Evolutionary conservation across 2,113 vertebrate genomes (phyloP).

Genomic region (Myiozetetes cayanensis): DNA sequence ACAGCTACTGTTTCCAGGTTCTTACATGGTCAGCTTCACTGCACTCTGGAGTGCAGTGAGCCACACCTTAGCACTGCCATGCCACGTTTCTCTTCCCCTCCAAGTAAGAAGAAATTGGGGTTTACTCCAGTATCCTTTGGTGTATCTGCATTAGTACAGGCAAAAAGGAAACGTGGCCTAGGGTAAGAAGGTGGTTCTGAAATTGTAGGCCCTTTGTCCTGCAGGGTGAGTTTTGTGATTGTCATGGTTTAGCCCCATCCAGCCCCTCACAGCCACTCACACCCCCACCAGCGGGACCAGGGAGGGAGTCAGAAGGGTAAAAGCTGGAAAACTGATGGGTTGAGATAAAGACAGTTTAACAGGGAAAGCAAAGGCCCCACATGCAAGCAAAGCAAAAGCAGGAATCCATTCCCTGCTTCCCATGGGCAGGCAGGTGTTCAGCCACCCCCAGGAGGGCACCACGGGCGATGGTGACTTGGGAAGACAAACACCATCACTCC

Average conservation of each 20-base stretch:
- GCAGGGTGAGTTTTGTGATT: neutral
- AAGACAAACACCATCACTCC: neutral
- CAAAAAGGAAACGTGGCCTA: neutral
- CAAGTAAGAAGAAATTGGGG: neutral
- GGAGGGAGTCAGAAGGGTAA: neutral
- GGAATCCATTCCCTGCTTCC: neutral
- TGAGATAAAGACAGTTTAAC: neutral
- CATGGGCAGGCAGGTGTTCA: neutral
- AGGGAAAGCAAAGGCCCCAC: neutral
- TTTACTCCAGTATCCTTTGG: neutral
- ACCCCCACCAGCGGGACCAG: neutral
- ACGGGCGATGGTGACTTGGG: accelerated
- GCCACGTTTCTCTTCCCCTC: neutral
- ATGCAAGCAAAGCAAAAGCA: accelerated
- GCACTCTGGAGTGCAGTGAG: neutral
- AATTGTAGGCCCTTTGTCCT: neutral
- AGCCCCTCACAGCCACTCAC: neutral
- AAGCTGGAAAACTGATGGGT: neutral
- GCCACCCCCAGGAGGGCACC: neutral
- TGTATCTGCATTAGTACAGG: neutral
- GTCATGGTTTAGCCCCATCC: neutral
- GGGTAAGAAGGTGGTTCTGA: neutral
- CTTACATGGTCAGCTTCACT: neutral
- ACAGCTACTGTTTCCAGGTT: neutral
- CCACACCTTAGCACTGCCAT: neutral